These are phyloP conservation scores for Drosophila navojoa DNA, from an alignment of 1,140 invertebrate species.

Conservation along the genomic window DNA sequence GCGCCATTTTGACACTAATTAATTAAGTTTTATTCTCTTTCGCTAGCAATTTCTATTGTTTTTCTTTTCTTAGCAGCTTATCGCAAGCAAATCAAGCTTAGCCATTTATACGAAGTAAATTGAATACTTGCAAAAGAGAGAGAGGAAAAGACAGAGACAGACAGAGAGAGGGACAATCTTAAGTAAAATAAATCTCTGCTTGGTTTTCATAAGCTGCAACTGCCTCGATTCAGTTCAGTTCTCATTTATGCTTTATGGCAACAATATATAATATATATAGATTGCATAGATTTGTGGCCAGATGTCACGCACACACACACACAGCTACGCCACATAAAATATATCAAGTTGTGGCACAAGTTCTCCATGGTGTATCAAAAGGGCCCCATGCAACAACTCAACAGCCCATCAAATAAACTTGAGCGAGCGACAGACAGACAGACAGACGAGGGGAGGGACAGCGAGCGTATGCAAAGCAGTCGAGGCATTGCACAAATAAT, in stretches of 20 bases:
- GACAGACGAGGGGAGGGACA: not conserved
- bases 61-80: conserved; percentile 33
- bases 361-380: conserved; percentile 31
- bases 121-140: not conserved
- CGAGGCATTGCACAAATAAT: conserved; percentile 37
- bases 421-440: conserved; percentile 2
- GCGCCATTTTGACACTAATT: conserved; percentile 76
- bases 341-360: conserved; percentile 52
- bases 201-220: not conserved
- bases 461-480: conserved; percentile 21
- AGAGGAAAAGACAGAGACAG: not conserved
- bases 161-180: not conserved
- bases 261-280: conserved; percentile 25
- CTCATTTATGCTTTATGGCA: conserved; percentile 36
- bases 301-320: conserved; percentile 37
- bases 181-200: conserved; percentile 5
- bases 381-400: conserved; percentile 36
- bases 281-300: conserved; percentile 49
- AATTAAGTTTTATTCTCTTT: conserved; percentile 68
- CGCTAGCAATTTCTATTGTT: conserved; percentile 11
- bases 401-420: conserved; percentile 64
- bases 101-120: conserved; percentile 9
- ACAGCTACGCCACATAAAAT: conserved; percentile 55
- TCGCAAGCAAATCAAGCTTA: conserved; percentile 44
- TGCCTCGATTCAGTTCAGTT: not conserved